Percentiles rank a stretch among this genome's conserved stretches.
phyloP scores from a whole-genome alignment of 1,140 invertebrate species.

The Dendroctonus valens region DNA sequence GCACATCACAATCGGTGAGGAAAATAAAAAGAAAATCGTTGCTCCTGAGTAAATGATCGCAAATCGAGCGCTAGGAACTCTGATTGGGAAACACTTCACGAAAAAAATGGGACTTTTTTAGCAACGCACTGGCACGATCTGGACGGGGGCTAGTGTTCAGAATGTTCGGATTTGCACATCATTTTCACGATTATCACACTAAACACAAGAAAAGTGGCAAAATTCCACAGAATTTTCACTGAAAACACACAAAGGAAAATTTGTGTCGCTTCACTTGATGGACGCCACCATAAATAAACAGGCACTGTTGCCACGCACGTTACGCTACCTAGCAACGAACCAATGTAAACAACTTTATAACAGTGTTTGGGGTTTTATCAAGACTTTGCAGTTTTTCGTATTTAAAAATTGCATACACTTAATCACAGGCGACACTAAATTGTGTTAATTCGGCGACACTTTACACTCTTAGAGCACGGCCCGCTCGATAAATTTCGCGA shows the following conservation, averaged over 20 bases:
- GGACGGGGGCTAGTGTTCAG: slow-evolving; percentile 44
- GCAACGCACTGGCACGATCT: slow-evolving; percentile 10
- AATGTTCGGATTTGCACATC: slow-evolving; percentile 39
- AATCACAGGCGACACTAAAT: too few species aligned
- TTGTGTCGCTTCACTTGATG: slow-evolving; percentile 29
- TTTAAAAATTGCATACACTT: too few species aligned
- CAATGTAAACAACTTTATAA: too few species aligned
- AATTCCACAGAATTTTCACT: slow-evolving; percentile 3
- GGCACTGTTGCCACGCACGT: slow-evolving; percentile 15
- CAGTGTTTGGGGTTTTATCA: too few species aligned
- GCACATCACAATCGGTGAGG: slow-evolving; percentile 48
- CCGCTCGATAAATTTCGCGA: too few species aligned
- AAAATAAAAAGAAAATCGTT: slow-evolving; percentile 37
- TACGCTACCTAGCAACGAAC: too few species aligned
- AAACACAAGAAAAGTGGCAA: slow-evolving; percentile 8
- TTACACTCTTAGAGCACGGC: too few species aligned
- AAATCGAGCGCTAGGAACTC: slow-evolving; percentile 23
- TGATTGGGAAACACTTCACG: slow-evolving; percentile 3
- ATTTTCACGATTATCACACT: slow-evolving; percentile 37
- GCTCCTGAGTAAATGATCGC: slow-evolving; percentile 12
- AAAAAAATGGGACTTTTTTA: slow-evolving; percentile 42
- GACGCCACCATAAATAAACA: slow-evolving; percentile 18
- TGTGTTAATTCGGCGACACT: too few species aligned
- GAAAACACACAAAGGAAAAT: slow-evolving; percentile 27
- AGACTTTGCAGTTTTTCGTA: too few species aligned